phyloP scores from a whole-genome alignment of 2,113 vertebrate species.

The Lepus europaeus region DNA sequence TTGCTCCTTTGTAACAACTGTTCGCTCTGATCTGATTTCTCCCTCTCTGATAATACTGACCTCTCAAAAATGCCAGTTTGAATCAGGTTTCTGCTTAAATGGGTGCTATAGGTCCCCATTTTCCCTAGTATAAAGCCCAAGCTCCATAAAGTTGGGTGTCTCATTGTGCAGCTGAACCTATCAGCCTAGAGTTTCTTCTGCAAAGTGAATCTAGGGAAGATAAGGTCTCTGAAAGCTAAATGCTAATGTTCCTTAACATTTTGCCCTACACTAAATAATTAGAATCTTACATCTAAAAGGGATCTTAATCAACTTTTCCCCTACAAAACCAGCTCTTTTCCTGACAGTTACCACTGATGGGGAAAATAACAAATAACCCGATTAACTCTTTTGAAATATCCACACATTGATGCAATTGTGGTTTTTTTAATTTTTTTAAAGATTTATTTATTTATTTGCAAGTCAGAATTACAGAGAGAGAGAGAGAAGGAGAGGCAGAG shows the following conservation, averaged over 20 bases:
- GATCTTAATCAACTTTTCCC: background rate
- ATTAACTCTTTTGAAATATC: background rate
- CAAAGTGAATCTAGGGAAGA: background rate
- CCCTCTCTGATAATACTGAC: background rate
- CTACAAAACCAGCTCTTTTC: background rate
- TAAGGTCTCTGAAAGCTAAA: background rate
- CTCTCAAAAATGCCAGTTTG: conserved; percentile 40
- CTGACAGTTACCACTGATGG: background rate
- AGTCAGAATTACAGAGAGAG: too few species aligned
- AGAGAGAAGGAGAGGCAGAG: too few species aligned
- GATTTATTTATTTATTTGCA: too few species aligned
- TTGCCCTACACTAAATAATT: background rate
- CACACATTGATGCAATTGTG: background rate
- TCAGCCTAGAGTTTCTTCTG: conserved; percentile 20
- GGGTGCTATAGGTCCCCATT: background rate
- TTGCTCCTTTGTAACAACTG: background rate
- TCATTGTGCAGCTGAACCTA: background rate
- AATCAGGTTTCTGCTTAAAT: conserved; percentile 7
- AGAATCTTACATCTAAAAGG: background rate
- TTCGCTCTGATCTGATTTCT: background rate
- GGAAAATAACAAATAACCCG: background rate
- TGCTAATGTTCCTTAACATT: background rate
- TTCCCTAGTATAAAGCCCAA: conserved; percentile 42
- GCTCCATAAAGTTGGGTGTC: background rate
- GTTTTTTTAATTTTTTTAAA: background rate